Percentiles rank a stretch among this genome's conserved stretches.
These are phyloP conservation scores for Callinectes sapidus DNA, from an alignment of 2,888 invertebrate species.

Conservation along the genomic window DNA sequence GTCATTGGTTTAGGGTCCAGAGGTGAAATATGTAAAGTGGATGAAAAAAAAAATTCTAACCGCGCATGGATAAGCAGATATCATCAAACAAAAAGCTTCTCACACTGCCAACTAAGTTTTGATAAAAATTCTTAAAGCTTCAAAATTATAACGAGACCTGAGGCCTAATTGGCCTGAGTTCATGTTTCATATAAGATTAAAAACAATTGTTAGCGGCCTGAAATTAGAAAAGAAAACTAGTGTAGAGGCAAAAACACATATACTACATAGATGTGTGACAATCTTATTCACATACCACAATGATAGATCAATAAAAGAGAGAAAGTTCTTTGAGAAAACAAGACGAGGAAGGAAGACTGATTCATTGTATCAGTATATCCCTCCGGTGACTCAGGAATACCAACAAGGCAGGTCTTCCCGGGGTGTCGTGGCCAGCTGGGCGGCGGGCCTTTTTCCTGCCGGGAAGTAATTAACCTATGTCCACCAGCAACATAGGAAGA, in stretches of 20 bases:
- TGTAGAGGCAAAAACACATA: neutral
- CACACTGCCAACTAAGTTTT: slow-evolving; percentile 19
- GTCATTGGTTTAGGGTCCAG: slow-evolving; percentile 32
- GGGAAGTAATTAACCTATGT: slow-evolving; percentile 31
- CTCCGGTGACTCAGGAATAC: slow-evolving; percentile 40
- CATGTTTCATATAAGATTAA: neutral
- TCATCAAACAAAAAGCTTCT: slow-evolving; percentile 7
- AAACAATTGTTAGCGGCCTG: neutral
- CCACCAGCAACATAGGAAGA: neutral
- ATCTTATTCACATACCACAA: neutral
- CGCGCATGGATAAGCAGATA: slow-evolving; percentile 14
- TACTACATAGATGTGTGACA: neutral
- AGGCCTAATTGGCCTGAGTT: neutral
- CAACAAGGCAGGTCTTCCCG: slow-evolving; percentile 9
- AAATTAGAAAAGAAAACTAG: neutral
- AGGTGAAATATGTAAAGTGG: slow-evolving; percentile 24
- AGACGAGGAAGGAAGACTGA: neutral
- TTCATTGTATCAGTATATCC: slow-evolving; percentile 27
- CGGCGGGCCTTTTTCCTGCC: slow-evolving; percentile 26
- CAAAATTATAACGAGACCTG: slow-evolving; percentile 7
- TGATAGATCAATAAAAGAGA: neutral
- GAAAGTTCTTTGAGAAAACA: neutral
- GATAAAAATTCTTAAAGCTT: slow-evolving; percentile 19
- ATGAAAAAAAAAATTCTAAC: neutral
- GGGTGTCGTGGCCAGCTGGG: slow-evolving; percentile 15